Percentiles rank a stretch among this genome's conserved stretches.
Evolutionary conservation across 30 jellyfish, hydroid and myxozoan species (phyloP).

Genomic region (Turritopsis dohrnii): DNA sequence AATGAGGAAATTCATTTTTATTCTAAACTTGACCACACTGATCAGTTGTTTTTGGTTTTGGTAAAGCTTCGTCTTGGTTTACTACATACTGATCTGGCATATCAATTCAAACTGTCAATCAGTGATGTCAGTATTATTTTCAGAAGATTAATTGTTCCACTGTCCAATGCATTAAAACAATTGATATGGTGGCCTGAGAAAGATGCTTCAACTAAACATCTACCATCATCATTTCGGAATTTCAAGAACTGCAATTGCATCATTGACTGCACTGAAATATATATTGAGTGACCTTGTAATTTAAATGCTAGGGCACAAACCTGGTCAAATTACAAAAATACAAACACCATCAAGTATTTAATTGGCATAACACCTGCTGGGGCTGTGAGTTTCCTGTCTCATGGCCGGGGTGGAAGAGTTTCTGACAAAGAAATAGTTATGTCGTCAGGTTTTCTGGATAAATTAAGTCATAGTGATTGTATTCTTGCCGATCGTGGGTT

Average conservation of each 20-base stretch:
- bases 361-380: slow-evolving; percentile 1
- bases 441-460: slow-evolving; percentile 39
- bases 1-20: too few species aligned
- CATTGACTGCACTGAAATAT: slow-evolving; percentile 3
- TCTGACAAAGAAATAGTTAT: slow-evolving; percentile 38
- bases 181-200: background rate
- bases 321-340: slow-evolving; percentile 4
- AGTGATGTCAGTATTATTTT: too few species aligned
- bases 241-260: slow-evolving; percentile 5
- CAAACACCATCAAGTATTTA: slow-evolving; percentile 5
- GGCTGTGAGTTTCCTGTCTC: slow-evolving; percentile 38
- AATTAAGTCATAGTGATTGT: slow-evolving; percentile 40
- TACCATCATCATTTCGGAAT: background rate
- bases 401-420: slow-evolving; percentile 49
- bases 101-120: background rate
- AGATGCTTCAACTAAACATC: background rate
- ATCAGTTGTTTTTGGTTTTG: background rate
- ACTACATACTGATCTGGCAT: background rate
- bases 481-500: slow-evolving; percentile 40
- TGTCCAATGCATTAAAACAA: background rate
- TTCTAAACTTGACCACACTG: too few species aligned
- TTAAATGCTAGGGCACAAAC: background rate
- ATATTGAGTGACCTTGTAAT: background rate
- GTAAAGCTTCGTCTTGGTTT: background rate
- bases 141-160: background rate